A percentile compares a stretch with the other conserved stretches of the same genome.
phyloP scores from a whole-genome alignment of 2,888 invertebrate species.

The Punctoribates punctum region DNA sequence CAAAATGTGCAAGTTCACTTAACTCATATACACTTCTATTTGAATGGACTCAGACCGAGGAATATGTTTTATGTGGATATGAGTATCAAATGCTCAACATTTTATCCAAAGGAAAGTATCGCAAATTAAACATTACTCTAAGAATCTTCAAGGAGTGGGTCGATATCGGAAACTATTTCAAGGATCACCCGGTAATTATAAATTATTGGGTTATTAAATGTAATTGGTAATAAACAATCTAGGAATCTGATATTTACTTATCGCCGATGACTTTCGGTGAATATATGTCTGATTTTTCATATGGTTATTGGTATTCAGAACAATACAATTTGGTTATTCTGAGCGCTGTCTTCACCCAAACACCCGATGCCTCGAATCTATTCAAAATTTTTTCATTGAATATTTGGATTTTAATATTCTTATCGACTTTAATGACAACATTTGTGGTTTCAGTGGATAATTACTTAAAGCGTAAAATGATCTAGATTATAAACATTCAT shows the following conservation, averaged over 20 bases:
- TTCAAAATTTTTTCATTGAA: background rate
- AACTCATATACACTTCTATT: no score
- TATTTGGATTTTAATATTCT: background rate
- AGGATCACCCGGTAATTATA: no score
- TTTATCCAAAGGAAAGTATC: no score
- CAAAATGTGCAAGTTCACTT: no score
- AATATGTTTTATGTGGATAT: no score
- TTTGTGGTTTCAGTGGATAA: background rate
- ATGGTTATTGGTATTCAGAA: background rate
- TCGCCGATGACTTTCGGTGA: background rate
- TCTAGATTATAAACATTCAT: background rate
- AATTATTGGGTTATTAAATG: no score
- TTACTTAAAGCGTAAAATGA: background rate
- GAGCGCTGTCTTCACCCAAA: background rate
- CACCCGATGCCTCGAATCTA: background rate
- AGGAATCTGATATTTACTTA: background rate
- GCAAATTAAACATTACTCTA: no score
- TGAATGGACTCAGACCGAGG: no score
- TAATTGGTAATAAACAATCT: background rate
- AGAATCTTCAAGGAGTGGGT: no score
- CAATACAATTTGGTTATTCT: slow-evolving; percentile 6
- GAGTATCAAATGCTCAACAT: no score
- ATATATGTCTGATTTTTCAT: background rate
- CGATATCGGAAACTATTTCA: no score
- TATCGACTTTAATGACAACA: background rate